Evolutionary conservation across 1,140 invertebrate genomes (phyloP), one percentile per base, ranked within the genome.

Genomic region (Drosophila pseudoobscura): DNA sequence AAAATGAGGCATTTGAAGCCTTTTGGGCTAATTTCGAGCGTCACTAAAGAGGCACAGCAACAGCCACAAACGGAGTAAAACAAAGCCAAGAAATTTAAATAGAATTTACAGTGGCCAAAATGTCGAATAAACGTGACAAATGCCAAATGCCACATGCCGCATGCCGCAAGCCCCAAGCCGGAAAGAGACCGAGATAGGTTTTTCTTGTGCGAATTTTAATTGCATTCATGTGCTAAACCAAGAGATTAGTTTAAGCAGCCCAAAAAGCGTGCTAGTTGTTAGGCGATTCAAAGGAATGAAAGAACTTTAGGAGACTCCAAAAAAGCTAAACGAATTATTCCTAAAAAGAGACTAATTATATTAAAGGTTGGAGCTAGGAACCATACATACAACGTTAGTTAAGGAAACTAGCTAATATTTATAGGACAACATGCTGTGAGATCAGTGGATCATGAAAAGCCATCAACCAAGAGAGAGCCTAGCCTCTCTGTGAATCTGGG

Each of bases 1-100:
- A 61, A 75, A 76, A 75, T 75, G 62, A 68, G 65, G 72, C 72
- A 76, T 75, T 75, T 74, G 61, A 75, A 65, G 72, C 72, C 73
- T 75, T 75, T 75, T 68, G 72, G 72, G 62, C 73, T 75, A 76
- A 76, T 76, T 76, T 76, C 62, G 47, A 75, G 62, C 49, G 35
- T 43, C 49, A 60, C 72, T 59, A 59, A 75, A 75, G 47, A 75
- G 71, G 7, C 63, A 50, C 35, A 35, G 54, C 20, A 17, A 20
- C 41, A n/a, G 5, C 49, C 31, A 13, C 35, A 39, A 39, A 39
- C 35, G 9, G 35, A 39, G 35, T 39, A 13, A 63, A 59, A 63
- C 22, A 53, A 15, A 53, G 29, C 22, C 26, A 41, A 56, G 62
- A 62, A 66, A 79, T 84, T 75, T 71, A 68, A 76, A 76, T 61